A percentile compares a stretch with the other conserved stretches of the same genome.
These are phyloP conservation scores for Bursaphelenchus okinawaensis DNA, from an alignment of 2,888 invertebrate species.

Conservation along the genomic window DNA sequence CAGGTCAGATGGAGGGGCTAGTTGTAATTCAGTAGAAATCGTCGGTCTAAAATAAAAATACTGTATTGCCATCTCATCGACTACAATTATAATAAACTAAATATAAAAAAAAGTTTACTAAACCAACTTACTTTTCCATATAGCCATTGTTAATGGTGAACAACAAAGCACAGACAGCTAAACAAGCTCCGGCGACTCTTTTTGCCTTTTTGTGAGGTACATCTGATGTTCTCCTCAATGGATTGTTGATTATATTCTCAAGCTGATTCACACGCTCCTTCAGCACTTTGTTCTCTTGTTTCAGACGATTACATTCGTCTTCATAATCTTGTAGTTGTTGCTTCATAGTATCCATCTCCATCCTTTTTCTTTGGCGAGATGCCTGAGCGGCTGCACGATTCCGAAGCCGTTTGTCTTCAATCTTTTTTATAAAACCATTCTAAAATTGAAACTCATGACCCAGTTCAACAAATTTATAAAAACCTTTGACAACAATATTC, in stretches of 20 bases:
- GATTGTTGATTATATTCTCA: constrained; percentile 3
- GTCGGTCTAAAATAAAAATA: background rate
- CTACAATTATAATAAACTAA: too few species aligned
- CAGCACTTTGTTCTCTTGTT: constrained; percentile 23
- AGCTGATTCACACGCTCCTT: constrained; percentile 18
- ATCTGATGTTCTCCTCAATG: background rate
- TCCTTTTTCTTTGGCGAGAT: constrained; percentile 34
- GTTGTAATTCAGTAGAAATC: constrained; percentile 4
- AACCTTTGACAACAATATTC: too few species aligned
- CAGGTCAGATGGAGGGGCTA: background rate
- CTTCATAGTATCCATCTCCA: constrained; percentile 27
- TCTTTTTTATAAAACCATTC: constrained; percentile 16
- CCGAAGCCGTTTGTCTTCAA: constrained; percentile 35
- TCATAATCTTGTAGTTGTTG: constrained; percentile 1
- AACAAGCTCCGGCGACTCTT: constrained; percentile 7
- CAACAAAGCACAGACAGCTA: constrained; percentile 7
- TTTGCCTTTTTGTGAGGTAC: constrained; percentile 2
- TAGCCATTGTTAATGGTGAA: background rate
- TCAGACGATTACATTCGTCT: constrained; percentile 17
- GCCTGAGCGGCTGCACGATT: constrained; percentile 46
- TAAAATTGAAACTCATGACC: background rate
- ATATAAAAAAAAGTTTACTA: too few species aligned
- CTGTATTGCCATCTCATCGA: too few species aligned
- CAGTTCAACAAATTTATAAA: background rate
- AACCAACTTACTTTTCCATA: constrained; percentile 1